Base-by-base conservation (phyloP, 2,888 invertebrate genomes). In the Lycia hirtaria region DNA sequence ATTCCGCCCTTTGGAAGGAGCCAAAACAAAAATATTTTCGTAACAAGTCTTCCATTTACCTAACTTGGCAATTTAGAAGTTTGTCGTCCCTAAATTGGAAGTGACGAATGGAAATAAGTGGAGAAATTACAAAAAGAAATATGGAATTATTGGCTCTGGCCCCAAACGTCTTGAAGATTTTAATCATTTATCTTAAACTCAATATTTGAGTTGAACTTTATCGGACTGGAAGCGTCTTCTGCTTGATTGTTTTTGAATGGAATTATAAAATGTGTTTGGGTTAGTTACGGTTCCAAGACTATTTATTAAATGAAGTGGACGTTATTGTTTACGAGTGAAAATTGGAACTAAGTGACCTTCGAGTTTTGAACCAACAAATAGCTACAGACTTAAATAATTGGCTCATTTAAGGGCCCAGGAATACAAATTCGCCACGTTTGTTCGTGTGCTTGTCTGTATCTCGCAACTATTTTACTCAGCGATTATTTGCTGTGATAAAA, bases 51-150 rank as follows among this genome's bases (percentile, higher is more conserved):
- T 35, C 41, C 51, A 32, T 44, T 48, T 37, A 53, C 40, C 43
- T 47, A 57, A 64, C 59, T 64, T 62, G 33, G 45, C 53, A 60
- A 65, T 64, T 52, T 30, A 24, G 54, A 60, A 62, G 56, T 60
- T 63, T 56, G 17, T 22, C 48, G 33, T 52, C 37, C 19, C 24
- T 9, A 53, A 62, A 54, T 64, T 53, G 56, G 55, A 60, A 56
- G 43, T 58, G 52, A 48, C 52, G 57, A 51, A 52, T 47, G 19
- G 50, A 52, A 49, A 55, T 52, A 48, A 50, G 33, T 48, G 24
- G 15, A 41, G 10, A 54, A 56, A 55, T 62, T 53, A 56, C 50
- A 20, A 56, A 56, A 54, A 58, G 26, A 62, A 60, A 60, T 53
- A 55, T 28, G 53, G 20, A 41, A 53, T 62, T 59, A 62, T 52